Percentiles rank a stretch among this genome's conserved stretches.
Conservation (phyloP, 2,113 vertebrate genomes). For the Rhinogobius similis region DNA sequence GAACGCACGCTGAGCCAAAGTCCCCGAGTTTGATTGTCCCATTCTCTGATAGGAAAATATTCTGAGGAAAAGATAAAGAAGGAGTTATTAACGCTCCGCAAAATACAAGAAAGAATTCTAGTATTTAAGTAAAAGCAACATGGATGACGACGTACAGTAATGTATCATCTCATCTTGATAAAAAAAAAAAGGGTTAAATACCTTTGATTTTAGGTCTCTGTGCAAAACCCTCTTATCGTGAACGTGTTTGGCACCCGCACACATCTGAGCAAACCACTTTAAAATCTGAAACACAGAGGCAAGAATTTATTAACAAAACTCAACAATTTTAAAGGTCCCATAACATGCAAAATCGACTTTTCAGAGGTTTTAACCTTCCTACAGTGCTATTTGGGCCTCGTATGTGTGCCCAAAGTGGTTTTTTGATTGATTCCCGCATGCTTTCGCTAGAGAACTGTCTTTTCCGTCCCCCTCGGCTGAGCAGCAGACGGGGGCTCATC, state of each 20-base stretch:
- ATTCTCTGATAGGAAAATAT: constrained; percentile 87
- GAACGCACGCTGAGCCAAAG: constrained; percentile 89
- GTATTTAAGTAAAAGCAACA: too few relatives aligned
- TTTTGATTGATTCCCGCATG: too few relatives aligned
- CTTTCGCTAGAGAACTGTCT: too few relatives aligned
- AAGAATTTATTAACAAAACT: neutral
- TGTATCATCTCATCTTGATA: too few relatives aligned
- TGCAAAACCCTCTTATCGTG: constrained; percentile 88
- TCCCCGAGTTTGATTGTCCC: constrained; percentile 90
- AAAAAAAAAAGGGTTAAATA: constrained; percentile 42
- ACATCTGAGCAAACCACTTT: constrained; percentile 92
- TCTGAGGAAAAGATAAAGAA: constrained; percentile 71
- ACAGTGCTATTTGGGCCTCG: too few relatives aligned
- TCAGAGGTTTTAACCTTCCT: too few relatives aligned
- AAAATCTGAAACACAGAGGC: constrained; percentile 79
- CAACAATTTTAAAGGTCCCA: neutral
- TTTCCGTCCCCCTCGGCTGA: too few relatives aligned
- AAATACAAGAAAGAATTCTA: constrained; percentile 21
- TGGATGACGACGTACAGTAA: too few relatives aligned
- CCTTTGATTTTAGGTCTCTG: constrained; percentile 95
- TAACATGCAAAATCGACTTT: neutral
- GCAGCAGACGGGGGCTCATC: too few relatives aligned
- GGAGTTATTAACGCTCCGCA: constrained; percentile 12
- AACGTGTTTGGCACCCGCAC: constrained; percentile 86
- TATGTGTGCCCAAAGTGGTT: too few relatives aligned